phyloP scores from a whole-genome alignment of 2,113 vertebrate species.

The Triplophysa tibetana region DNA sequence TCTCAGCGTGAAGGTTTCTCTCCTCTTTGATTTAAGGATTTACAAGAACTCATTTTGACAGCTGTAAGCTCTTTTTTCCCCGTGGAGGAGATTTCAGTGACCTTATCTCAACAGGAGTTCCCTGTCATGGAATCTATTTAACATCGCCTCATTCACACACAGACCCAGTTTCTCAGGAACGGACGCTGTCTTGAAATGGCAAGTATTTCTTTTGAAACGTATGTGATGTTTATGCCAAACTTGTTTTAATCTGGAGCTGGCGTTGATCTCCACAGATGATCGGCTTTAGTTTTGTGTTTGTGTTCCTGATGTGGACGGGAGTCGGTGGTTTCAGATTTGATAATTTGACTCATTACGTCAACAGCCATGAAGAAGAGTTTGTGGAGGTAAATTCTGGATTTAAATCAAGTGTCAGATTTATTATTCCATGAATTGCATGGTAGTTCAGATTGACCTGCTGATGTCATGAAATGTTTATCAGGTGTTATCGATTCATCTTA shows the following conservation, averaged over 20 bases:
- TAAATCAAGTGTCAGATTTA: too few species aligned
- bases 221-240: neutral
- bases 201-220: neutral
- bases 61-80: slow-evolving; percentile 1
- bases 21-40: slow-evolving; percentile 20
- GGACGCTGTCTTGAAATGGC: neutral
- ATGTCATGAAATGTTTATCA: neutral
- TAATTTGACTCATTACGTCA: slow-evolving; percentile 28
- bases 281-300: slow-evolving; percentile 11
- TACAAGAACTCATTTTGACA: slow-evolving; percentile 26
- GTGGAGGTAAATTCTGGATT: slow-evolving; percentile 40
- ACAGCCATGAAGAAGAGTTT: slow-evolving; percentile 42
- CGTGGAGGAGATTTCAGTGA: neutral
- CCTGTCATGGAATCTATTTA: slow-evolving; percentile 30
- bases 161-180: neutral
- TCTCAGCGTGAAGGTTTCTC: slow-evolving; percentile 4
- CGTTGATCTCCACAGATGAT: slow-evolving; percentile 38
- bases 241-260: neutral
- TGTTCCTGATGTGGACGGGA: slow-evolving; percentile 5
- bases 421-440: too few species aligned
- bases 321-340: slow-evolving; percentile 21
- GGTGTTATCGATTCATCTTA: neutral
- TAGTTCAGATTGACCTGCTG: too few species aligned
- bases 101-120: slow-evolving; percentile 27
- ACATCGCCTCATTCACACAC: neutral